A percentile compares a stretch with the other conserved stretches of the same genome.
These are phyloP conservation scores for Furcifer pardalis DNA, from an alignment of 2,797 vertebrate species.

Conservation along the genomic window DNA sequence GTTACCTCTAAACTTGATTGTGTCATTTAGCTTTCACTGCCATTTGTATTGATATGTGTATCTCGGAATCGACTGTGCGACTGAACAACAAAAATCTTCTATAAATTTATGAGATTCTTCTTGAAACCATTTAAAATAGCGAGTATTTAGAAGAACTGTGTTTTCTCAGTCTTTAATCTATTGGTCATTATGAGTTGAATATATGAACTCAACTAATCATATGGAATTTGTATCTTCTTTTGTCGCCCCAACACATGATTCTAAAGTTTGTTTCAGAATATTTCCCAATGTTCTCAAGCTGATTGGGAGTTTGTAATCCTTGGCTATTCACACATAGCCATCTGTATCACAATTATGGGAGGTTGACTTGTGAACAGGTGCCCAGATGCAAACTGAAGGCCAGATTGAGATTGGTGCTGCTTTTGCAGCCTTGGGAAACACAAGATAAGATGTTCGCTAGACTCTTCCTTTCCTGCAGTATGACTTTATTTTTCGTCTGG, in stretches of 20 bases:
- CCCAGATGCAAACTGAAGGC: not conserved
- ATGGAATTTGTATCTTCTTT: not conserved
- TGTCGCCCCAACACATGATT: not conserved
- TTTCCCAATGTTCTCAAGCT: not conserved
- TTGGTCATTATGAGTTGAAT: not conserved
- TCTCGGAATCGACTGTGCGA: no score
- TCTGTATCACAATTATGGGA: not conserved
- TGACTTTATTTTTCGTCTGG: not conserved
- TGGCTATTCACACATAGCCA: not conserved
- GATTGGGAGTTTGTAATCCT: not conserved
- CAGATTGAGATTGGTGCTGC: not conserved
- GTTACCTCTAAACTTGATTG: not conserved
- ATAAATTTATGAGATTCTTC: not conserved
- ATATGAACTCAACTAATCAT: not conserved
- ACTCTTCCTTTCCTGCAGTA: not conserved
- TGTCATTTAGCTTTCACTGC: not conserved
- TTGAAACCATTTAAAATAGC: not conserved
- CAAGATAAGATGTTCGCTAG: not conserved
- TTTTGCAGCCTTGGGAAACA: not conserved
- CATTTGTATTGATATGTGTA: not conserved
- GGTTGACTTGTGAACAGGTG: not conserved
- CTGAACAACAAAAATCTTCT: no score
- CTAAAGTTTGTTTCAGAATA: not conserved
- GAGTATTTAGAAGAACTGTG: not conserved
- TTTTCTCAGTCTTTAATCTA: not conserved